Conservation (phyloP, 2,888 invertebrate genomes). For the Nemurella pictetii region DNA sequence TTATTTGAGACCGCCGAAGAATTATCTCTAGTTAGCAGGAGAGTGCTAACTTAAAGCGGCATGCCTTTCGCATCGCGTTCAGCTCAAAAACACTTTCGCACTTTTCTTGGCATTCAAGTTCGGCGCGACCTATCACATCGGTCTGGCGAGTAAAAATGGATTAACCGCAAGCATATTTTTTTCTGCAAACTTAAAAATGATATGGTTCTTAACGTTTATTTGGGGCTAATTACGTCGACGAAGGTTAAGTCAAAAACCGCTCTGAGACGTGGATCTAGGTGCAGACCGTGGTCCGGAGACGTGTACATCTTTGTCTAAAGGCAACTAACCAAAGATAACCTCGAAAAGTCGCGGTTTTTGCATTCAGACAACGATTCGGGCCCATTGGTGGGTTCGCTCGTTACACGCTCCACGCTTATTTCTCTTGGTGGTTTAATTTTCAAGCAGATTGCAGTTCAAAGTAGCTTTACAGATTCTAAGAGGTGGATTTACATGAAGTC, state of each 20-base stretch:
- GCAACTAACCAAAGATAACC: background rate
- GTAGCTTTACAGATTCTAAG: too few species aligned
- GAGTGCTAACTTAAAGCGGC: background rate
- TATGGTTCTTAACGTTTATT: background rate
- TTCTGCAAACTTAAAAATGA: background rate
- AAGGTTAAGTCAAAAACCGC: background rate
- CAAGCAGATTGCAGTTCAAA: too few species aligned
- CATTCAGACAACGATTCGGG: background rate
- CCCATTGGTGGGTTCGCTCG: background rate
- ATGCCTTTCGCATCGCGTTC: background rate
- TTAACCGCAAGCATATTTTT: background rate
- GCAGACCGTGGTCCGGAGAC: background rate
- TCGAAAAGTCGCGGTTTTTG: background rate
- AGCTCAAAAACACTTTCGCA: background rate
- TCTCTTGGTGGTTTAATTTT: background rate
- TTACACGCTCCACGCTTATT: background rate
- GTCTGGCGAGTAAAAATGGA: background rate
- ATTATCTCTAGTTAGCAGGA: background rate
- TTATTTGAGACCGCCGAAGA: background rate
- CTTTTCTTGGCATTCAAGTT: background rate
- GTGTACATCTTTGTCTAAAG: background rate
- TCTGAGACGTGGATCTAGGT: background rate
- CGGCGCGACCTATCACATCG: background rate
- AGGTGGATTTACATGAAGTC: too few species aligned
- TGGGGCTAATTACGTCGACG: background rate